Conservation (phyloP, 2,888 invertebrate species). For the Volucella inanis region DNA sequence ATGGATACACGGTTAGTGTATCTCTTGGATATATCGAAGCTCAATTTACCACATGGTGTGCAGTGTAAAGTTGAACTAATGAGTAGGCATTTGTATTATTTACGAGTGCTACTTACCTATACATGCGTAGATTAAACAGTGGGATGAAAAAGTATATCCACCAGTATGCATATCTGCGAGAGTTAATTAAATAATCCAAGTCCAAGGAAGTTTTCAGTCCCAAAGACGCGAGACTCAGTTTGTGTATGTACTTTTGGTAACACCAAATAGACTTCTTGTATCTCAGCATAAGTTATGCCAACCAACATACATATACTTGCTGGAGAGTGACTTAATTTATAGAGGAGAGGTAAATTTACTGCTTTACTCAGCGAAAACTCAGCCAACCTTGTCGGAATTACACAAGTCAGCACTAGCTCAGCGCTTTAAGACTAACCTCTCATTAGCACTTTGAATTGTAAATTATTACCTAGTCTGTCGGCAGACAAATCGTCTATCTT, state of each 20-base stretch:
- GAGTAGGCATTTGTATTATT: constrained; percentile 67
- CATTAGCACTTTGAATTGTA: constrained; percentile 62
- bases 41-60: constrained; percentile 78
- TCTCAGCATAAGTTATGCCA: neutral
- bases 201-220: neutral
- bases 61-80: constrained; percentile 77
- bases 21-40: constrained; percentile 35
- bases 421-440: constrained; percentile 42
- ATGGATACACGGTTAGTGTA: constrained; percentile 13
- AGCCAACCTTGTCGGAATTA: constrained; percentile 55
- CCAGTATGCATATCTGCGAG: neutral
- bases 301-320: neutral
- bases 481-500: constrained; percentile 52
- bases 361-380: neutral
- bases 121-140: neutral
- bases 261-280: neutral
- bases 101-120: constrained; percentile 24
- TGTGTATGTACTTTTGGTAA: neutral
- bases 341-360: constrained; percentile 17
- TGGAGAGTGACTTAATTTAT: constrained; percentile 38
- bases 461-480: constrained; percentile 52
- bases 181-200: neutral
- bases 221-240: neutral
- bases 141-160: neutral
- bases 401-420: constrained; percentile 21